These are phyloP conservation scores for Diorhabda sublineata DNA, from an alignment of 1,140 invertebrate genomes.

Conservation along the genomic window DNA sequence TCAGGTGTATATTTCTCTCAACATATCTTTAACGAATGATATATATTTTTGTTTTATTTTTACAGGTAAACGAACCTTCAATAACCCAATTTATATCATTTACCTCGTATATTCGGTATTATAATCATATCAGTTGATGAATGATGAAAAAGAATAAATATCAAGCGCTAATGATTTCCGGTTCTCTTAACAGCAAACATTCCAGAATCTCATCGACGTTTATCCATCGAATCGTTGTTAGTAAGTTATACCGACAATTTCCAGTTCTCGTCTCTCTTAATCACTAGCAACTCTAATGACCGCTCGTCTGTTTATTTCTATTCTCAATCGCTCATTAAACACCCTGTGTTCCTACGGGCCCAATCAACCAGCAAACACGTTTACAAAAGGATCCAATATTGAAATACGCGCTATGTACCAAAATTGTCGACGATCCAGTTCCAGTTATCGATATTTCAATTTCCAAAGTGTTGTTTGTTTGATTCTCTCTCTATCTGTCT, in stretches of 20 bases:
- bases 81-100: too few relatives aligned
- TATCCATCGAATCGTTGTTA: background rate
- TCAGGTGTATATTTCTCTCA: background rate
- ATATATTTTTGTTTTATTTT: too few relatives aligned
- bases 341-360: slow-evolving; percentile 3
- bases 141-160: background rate
- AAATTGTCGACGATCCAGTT: slow-evolving; percentile 5
- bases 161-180: background rate
- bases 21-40: too few relatives aligned
- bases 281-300: slow-evolving; percentile 25
- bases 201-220: background rate
- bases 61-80: too few relatives aligned
- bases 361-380: slow-evolving; percentile 5
- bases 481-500: background rate
- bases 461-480: slow-evolving; percentile 2
- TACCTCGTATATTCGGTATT: too few relatives aligned
- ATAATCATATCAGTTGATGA: background rate
- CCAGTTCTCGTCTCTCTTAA: slow-evolving; percentile 19
- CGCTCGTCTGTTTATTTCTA: slow-evolving; percentile 28
- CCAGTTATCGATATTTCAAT: slow-evolving; percentile 2
- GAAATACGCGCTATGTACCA: slow-evolving; percentile 5
- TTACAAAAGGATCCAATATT: slow-evolving; percentile 10
- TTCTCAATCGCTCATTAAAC: slow-evolving; percentile 25
- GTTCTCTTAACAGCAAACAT: background rate
- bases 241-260: background rate